Conservation (phyloP, 53 echinoderm and acorn worm genomes). For the Paracentrotus lividus region DNA sequence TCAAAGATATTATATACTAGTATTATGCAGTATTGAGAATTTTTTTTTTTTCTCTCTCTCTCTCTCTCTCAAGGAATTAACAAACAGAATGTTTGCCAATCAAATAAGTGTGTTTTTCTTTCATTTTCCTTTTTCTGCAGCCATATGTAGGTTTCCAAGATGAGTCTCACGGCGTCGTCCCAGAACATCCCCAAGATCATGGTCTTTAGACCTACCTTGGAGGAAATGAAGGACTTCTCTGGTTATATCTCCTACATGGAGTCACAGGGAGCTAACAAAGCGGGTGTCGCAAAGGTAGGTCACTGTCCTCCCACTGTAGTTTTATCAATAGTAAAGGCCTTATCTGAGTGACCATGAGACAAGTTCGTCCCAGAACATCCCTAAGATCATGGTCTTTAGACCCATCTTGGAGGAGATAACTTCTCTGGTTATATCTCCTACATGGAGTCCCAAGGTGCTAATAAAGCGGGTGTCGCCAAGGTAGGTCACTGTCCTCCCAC, state of each 20-base stretch:
- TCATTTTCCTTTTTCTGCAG: not conserved
- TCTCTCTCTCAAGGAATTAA: too few species aligned
- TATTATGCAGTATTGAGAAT: too few species aligned
- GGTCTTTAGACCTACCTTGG: slow-evolving; percentile 98
- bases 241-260: slow-evolving; percentile 91
- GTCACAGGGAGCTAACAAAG: slow-evolving; percentile 93
- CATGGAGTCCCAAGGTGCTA: slow-evolving; percentile 97
- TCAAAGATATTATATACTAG: too few species aligned
- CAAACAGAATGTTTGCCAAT: too few species aligned
- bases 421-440: slow-evolving; percentile 84
- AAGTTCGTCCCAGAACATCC: slow-evolving; percentile 77
- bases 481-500: slow-evolving; percentile 56
- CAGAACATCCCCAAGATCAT: slow-evolving; percentile 91
- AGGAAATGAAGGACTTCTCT: slow-evolving; percentile 97
- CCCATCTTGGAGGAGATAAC: slow-evolving; percentile 99
- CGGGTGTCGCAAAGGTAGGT: slow-evolving; percentile 95
- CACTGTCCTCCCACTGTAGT: not conserved
- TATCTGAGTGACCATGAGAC: not conserved
- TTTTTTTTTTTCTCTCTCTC: too few species aligned
- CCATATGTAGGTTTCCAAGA: slow-evolving; percentile 57
- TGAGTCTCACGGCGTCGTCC: slow-evolving; percentile 80
- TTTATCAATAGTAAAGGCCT: too few species aligned
- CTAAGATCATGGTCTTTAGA: slow-evolving; percentile 97
- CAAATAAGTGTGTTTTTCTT: not conserved
- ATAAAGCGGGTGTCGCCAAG: slow-evolving; percentile 97